Percentiles rank a stretch among this genome's conserved stretches.
These are phyloP conservation scores for Ameiurus melas DNA, from an alignment of 2,113 vertebrate species.

Conservation along the genomic window DNA sequence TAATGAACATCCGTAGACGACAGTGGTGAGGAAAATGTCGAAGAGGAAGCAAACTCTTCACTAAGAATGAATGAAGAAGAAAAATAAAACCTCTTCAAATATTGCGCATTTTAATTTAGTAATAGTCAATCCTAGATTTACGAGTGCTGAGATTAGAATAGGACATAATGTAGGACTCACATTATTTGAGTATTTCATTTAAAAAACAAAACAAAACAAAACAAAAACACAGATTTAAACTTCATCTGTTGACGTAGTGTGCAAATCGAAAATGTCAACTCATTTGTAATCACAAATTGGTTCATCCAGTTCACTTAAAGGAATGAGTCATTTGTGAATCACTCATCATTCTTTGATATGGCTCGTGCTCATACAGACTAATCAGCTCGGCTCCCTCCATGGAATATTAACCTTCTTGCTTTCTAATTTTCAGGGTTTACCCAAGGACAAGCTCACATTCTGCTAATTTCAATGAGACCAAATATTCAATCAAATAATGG, in stretches of 20 bases:
- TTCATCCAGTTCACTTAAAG: not conserved
- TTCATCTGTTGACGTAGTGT: not conserved
- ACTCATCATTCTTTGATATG: not conserved
- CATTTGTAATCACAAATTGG: not conserved
- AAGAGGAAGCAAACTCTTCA: not conserved
- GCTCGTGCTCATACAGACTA: not conserved
- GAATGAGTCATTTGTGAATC: not conserved
- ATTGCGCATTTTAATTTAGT: not conserved
- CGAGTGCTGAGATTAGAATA: not conserved
- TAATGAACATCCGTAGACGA: not conserved
- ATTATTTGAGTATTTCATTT: not conserved
- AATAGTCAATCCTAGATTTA: not conserved
- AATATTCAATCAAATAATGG: too few species aligned
- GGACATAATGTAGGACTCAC: not conserved
- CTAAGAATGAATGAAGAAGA: not conserved
- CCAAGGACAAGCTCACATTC: slow-evolving; percentile 57
- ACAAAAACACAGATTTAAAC: not conserved
- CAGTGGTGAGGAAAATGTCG: not conserved
- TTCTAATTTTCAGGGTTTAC: slow-evolving; percentile 42
- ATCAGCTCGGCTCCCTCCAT: slow-evolving; percentile 43
- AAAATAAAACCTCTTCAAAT: not conserved
- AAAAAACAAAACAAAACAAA: too few species aligned
- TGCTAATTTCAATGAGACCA: too few species aligned
- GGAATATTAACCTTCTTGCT: slow-evolving; percentile 34
- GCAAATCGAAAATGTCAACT: not conserved